These are phyloP conservation scores for Trachelus stipa DNA, from an alignment of 2,888 invertebrate genomes.

Conservation along the genomic window DNA sequence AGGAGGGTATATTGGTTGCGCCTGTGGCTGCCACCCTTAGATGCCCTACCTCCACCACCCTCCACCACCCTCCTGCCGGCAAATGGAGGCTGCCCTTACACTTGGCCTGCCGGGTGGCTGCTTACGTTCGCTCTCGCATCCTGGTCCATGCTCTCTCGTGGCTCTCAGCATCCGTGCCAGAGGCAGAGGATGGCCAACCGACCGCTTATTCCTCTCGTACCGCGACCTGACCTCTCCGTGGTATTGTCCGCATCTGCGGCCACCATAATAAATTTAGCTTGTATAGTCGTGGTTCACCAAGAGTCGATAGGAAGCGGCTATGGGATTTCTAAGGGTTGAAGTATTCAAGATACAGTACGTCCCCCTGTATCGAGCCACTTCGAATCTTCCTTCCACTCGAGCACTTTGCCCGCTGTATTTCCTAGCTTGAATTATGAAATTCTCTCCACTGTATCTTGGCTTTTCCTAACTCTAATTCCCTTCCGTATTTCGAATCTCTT, in stretches of 20 bases:
- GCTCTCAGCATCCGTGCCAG: constrained; percentile 32
- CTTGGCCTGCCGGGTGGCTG: not conserved
- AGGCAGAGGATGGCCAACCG: not conserved
- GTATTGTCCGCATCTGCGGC: constrained; percentile 38
- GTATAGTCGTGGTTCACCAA: not conserved
- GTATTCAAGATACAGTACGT: not conserved
- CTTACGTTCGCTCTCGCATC: not conserved
- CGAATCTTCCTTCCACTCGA: not conserved
- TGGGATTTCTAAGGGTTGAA: constrained; percentile 23
- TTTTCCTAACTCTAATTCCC: not conserved
- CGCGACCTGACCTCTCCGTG: constrained; percentile 37
- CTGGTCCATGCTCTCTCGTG: constrained; percentile 23
- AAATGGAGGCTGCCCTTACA: not conserved
- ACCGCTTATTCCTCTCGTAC: not conserved
- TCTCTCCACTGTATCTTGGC: not conserved
- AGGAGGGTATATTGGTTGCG: not conserved
- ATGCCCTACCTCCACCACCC: constrained; percentile 28
- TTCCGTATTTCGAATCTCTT: constrained; percentile 28
- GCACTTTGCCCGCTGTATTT: not conserved
- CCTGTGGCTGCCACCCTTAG: not conserved
- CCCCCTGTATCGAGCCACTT: not conserved
- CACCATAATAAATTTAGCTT: constrained; percentile 25
- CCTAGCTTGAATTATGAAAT: not conserved
- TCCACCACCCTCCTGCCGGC: constrained; percentile 44
- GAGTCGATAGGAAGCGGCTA: not conserved